A percentile compares a stretch with the other conserved stretches of the same genome.
phyloP scores from a whole-genome alignment of 2,113 vertebrate species.

The Notiomystis cincta region DNA sequence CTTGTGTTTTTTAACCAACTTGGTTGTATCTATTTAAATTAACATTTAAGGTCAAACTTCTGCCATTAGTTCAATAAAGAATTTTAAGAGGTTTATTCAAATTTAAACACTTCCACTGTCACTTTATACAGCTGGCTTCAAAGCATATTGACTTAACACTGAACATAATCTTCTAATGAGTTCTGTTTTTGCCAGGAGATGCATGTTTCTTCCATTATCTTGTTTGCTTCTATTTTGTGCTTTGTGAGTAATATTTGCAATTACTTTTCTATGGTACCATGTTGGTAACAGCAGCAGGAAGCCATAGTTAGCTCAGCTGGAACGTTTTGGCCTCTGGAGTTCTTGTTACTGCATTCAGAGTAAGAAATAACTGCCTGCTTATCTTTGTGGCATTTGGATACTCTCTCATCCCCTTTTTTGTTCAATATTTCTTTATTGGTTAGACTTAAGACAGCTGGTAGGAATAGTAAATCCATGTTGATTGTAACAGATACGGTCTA shows the following conservation, averaged over 20 bases:
- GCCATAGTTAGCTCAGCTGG: slow-evolving; percentile 27
- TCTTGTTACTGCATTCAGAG: background rate
- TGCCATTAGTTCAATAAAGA: background rate
- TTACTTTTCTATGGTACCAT: background rate
- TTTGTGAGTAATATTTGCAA: background rate
- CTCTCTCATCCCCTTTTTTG: background rate
- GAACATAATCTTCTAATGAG: background rate
- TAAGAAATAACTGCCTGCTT: slow-evolving; percentile 20
- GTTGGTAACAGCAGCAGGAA: slow-evolving; percentile 41
- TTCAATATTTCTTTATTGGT: background rate
- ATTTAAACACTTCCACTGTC: background rate
- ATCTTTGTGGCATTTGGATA: background rate
- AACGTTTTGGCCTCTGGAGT: slow-evolving; percentile 1
- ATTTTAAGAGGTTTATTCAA: background rate
- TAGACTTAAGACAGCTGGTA: background rate
- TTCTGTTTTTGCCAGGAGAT: background rate
- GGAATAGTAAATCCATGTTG: background rate
- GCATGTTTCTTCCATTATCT: background rate
- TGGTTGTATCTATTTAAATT: background rate
- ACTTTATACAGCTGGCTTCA: background rate
- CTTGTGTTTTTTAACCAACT: background rate
- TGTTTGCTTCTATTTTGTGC: background rate
- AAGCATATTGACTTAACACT: background rate
- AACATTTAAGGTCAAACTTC: background rate
- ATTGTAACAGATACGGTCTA: slow-evolving; percentile 6